These are phyloP conservation scores for Hoplostethus atlanticus DNA, from an alignment of 2,797 vertebrate genomes.

Conservation along the genomic window DNA sequence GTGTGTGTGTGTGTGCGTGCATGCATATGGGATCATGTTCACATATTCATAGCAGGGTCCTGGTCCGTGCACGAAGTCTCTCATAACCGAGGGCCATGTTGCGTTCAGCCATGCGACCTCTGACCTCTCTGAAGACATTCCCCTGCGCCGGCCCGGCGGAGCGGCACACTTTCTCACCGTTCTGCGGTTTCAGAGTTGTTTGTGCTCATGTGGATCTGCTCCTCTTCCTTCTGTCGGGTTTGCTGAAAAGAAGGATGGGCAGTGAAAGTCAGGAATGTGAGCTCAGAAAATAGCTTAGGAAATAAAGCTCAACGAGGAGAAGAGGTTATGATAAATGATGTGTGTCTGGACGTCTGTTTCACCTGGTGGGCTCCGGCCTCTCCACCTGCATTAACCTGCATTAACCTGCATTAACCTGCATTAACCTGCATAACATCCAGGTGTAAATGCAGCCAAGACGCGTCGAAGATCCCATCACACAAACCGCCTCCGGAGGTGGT, in stretches of 20 bases:
- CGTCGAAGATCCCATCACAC: too few species aligned
- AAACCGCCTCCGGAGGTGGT: too few species aligned
- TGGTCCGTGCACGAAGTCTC: neutral
- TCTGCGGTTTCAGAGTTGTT: constrained; percentile 48
- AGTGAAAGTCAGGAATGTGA: neutral
- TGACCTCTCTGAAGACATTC: constrained; percentile 21
- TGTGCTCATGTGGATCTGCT: neutral
- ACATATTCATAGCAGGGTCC: constrained; percentile 33
- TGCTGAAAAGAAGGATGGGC: constrained; percentile 1
- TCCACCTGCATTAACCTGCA: too few species aligned
- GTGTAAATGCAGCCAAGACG: too few species aligned
- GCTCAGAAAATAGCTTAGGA: neutral
- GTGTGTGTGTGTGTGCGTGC: constrained; percentile 3
- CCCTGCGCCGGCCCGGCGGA: neutral
- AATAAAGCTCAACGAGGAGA: neutral
- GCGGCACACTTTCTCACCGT: constrained; percentile 51
- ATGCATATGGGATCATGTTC: neutral
- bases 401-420: too few species aligned
- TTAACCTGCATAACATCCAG: too few species aligned
- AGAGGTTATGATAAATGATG: neutral
- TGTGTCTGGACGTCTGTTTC: too few species aligned
- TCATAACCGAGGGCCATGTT: constrained; percentile 11
- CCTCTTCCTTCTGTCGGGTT: constrained; percentile 25
- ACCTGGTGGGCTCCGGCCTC: too few species aligned
- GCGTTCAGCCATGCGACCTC: constrained; percentile 32